Base-by-base conservation (phyloP, 2,888 invertebrate genomes). In the Drosophila dives region DNA sequence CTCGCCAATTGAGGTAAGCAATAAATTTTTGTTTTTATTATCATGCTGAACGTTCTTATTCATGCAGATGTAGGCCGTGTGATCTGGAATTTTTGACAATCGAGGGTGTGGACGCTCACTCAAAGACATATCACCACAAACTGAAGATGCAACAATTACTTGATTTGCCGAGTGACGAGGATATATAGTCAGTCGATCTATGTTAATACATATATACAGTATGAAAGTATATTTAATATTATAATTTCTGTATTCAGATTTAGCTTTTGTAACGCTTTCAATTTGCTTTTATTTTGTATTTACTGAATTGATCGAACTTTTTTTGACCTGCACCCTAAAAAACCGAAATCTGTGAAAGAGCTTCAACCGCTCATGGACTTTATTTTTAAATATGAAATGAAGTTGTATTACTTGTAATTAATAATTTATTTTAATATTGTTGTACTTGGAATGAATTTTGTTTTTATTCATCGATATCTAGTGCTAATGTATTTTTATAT, bases 41-140 rank as follows among this genome's bases (percentile, higher is more conserved):
- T 42, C 36, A 40, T 36, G 8, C 12, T 38, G 0, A 12, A 12
- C 20, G 12, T 29, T 45, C 11, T 6, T 56, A 1, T 29, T 4
- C 7, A 34, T 61, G 15, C 34, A 84, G 89, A 54, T 89, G 83
- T 40, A 81, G 84, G 11, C 70, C 75, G 5, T 89, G 83, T 42
- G 68, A 70, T 38, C 49, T 38, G n/a, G 68, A 72, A 15, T 81
- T 75, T 36, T 17, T 26, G 3, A 42, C 53, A 8, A 53, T 56
- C 5, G 42, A 50, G 0, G 48, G 59, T 6, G 40, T 89, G 7
- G 15, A 64, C 4, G 23, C 26, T 8, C 84, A 89, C 33, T 71
- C 54, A 8, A 55, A 32, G 26, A 74, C 89, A 8, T 12, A 61
- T 29, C 15, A 8, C 8, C 89, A 84, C 50, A 70, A 69, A 17